These are phyloP conservation scores for Eilema depressum DNA, from an alignment of 2,888 invertebrate genomes.

Conservation along the genomic window DNA sequence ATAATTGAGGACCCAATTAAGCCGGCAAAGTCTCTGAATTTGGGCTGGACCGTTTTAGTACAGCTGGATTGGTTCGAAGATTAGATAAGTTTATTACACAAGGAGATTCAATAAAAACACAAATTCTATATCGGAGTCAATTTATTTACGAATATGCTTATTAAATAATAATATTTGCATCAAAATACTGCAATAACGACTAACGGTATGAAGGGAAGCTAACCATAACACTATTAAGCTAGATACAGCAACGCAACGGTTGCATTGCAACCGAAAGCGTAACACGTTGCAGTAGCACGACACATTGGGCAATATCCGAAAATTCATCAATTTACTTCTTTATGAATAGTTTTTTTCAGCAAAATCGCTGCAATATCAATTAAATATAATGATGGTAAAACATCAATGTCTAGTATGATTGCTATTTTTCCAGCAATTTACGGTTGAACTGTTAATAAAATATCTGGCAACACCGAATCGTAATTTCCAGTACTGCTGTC, in stretches of 20 bases:
- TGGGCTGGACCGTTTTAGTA: no score
- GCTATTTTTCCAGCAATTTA: no score
- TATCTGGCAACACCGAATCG: no score
- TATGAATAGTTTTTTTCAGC: neutral
- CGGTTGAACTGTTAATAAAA: no score
- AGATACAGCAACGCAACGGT: constrained; percentile 63
- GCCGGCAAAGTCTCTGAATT: no score
- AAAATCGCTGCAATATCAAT: neutral
- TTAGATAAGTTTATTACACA: no score
- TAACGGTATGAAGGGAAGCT: constrained; percentile 81
- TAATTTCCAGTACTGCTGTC: no score
- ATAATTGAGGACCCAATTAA: no score
- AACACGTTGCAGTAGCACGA: constrained; percentile 42
- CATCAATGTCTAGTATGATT: no score
- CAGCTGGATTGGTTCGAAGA: no score
- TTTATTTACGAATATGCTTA: constrained; percentile 86
- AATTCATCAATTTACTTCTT: neutral
- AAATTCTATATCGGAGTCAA: constrained; percentile 82
- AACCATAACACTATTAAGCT: constrained; percentile 73
- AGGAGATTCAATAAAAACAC: constrained; percentile 56
- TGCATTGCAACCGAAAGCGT: constrained; percentile 49
- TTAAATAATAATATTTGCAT: constrained; percentile 86
- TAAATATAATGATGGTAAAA: no score
- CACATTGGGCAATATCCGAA: constrained; percentile 3
- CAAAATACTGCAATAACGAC: constrained; percentile 85